These are phyloP conservation scores for Eilema sororculum DNA, from an alignment of 2,888 invertebrate genomes.

Conservation along the genomic window DNA sequence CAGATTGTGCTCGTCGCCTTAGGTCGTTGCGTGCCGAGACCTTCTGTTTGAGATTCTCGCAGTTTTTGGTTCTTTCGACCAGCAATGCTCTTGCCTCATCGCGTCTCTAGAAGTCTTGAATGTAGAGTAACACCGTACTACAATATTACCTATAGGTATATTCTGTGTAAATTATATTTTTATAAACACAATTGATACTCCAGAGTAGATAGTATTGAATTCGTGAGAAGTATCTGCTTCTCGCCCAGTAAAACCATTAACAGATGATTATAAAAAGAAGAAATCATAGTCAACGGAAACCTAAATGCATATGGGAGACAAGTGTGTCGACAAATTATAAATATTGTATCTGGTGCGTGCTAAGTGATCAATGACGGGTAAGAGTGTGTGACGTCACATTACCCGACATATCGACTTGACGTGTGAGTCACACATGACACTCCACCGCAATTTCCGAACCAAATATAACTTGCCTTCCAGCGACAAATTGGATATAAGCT, in stretches of 20 bases:
- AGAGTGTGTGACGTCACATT: conserved; percentile 41
- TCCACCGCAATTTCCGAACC: conserved; percentile 53
- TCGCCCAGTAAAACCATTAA: conserved; percentile 39
- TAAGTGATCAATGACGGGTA: conserved; percentile 53
- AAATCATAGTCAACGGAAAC: conserved; percentile 46
- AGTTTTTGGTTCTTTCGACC: too few species aligned
- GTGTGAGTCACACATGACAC: conserved; percentile 48
- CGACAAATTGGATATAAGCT: conserved; percentile 47
- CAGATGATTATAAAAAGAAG: conserved; percentile 41
- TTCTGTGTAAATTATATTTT: not conserved
- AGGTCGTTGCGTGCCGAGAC: too few species aligned
- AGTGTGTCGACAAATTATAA: conserved; percentile 49
- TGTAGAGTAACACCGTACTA: not conserved
- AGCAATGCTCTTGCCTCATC: not conserved
- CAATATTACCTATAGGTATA: too few species aligned
- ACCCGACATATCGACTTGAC: conserved; percentile 28
- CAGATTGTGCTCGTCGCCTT: too few species aligned
- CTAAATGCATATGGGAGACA: conserved; percentile 45
- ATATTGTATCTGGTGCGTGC: conserved; percentile 47
- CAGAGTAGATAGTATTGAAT: not conserved
- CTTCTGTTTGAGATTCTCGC: too few species aligned
- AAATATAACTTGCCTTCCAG: conserved; percentile 54
- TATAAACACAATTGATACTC: not conserved
- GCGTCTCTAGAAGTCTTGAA: not conserved
- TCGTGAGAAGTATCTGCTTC: conserved; percentile 19